Evolutionary conservation across 1,140 invertebrate species (phyloP).

Genomic region (Proales similis): DNA sequence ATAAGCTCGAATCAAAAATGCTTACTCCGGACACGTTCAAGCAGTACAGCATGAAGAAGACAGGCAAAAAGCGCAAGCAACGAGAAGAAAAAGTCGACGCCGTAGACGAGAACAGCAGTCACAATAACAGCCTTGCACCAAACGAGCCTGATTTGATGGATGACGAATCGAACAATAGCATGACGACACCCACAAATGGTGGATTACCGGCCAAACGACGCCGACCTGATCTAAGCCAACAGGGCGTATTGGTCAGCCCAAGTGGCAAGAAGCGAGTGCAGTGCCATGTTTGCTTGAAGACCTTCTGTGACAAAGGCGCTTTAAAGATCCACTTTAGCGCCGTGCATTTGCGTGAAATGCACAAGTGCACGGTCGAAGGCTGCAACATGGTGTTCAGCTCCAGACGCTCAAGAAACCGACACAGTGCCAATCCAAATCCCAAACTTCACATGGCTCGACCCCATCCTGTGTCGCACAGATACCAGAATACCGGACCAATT

Average conservation of each 20-base stretch:
- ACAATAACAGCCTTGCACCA: too few species aligned
- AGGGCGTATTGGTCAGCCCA: conserved; percentile 26
- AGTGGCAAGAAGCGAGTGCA: conserved; percentile 74
- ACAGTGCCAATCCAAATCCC: conserved; percentile 95
- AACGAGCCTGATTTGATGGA: too few species aligned
- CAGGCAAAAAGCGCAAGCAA: too few species aligned
- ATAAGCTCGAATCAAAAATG: too few species aligned
- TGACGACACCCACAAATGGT: too few species aligned
- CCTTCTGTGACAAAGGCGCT: conserved; percentile 98
- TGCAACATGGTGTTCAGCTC: conserved; percentile 99
- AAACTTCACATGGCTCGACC: conserved; percentile 77
- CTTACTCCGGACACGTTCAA: too few species aligned
- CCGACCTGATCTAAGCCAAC: conserved; percentile 28
- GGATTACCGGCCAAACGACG: neutral
- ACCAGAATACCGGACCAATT: conserved; percentile 28
- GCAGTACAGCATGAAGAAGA: too few species aligned
- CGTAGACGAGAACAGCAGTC: too few species aligned
- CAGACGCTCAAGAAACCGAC: conserved; percentile 82
- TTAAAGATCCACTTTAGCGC: conserved; percentile 99
- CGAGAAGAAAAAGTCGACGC: too few species aligned
- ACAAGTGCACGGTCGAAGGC: conserved; percentile 94
- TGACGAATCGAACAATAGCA: too few species aligned
- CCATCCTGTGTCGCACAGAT: conserved; percentile 31
- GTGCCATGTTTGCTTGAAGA: conserved; percentile 94
- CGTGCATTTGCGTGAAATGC: conserved; percentile 96